phyloP scores from a whole-genome alignment of 1,140 invertebrate genomes.

The Carposina sasakii region DNA sequence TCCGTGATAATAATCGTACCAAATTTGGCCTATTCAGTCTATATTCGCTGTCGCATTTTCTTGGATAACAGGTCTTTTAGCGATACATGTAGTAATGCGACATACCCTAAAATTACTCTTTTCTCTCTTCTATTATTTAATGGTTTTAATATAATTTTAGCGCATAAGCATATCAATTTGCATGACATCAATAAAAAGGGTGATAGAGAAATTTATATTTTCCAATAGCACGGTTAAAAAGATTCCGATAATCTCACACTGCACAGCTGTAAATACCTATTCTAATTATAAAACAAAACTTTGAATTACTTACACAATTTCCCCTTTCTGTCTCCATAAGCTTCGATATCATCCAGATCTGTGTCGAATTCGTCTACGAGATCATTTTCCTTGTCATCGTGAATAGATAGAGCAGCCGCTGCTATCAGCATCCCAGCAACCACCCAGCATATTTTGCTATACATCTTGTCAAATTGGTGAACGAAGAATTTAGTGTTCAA shows the following conservation, averaged over 20 bases:
- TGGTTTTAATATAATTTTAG: too few species aligned
- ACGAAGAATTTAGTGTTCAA: not conserved
- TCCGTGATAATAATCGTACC: too few species aligned
- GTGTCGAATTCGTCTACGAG: slow-evolving; percentile 6
- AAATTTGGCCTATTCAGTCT: too few species aligned
- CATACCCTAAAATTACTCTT: too few species aligned
- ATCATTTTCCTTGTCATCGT: slow-evolving; percentile 16
- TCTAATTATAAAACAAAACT: not conserved
- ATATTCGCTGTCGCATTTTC: too few species aligned
- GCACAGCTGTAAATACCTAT: slow-evolving; percentile 1
- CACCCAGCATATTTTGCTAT: slow-evolving; percentile 30
- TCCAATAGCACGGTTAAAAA: not conserved
- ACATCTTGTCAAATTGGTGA: slow-evolving; percentile 32
- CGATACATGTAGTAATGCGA: too few species aligned
- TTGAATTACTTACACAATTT: slow-evolving; percentile 48
- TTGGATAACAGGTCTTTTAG: too few species aligned
- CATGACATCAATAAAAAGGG: too few species aligned
- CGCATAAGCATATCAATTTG: too few species aligned
- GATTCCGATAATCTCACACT: too few species aligned
- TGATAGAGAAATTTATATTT: too few species aligned
- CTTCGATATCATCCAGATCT: slow-evolving; percentile 18
- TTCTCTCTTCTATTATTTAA: too few species aligned
- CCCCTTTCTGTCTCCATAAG: slow-evolving; percentile 34
- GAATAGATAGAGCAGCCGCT: slow-evolving; percentile 33
- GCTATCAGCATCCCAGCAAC: slow-evolving; percentile 28